These are phyloP conservation scores for Neosilurus mollespiculum DNA, from an alignment of 2,797 vertebrate genomes.

Conservation along the genomic window DNA sequence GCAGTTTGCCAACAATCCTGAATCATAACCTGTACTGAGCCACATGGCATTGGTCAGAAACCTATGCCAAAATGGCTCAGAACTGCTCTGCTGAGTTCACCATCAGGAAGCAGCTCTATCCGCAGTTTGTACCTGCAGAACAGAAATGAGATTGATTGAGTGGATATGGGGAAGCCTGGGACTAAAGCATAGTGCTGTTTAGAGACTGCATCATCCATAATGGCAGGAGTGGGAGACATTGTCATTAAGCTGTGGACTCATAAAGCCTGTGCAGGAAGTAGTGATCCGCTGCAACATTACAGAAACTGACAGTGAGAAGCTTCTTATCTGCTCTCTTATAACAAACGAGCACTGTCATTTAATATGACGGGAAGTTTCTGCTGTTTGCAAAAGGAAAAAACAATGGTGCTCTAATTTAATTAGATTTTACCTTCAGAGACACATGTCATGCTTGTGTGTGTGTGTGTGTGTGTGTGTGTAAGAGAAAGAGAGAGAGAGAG, in stretches of 20 bases:
- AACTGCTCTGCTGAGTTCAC: constrained; percentile 20
- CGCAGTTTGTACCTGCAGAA: constrained; percentile 39
- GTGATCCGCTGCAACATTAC: constrained; percentile 23
- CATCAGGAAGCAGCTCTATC: constrained; percentile 36
- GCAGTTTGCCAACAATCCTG: neutral
- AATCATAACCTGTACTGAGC: neutral
- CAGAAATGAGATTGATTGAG: constrained; percentile 8
- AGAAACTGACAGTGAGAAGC: constrained; percentile 21
- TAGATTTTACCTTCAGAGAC: constrained; percentile 44
- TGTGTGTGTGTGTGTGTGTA: neutral
- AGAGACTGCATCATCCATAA: constrained; percentile 29
- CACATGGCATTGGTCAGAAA: neutral
- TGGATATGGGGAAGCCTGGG: constrained; percentile 10
- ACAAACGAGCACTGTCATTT: constrained; percentile 39
- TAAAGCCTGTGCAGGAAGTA: constrained; percentile 21
- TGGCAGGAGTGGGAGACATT: constrained; percentile 39
- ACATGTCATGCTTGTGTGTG: constrained; percentile 13
- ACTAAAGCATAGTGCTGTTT: constrained; percentile 28
- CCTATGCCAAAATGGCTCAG: constrained; percentile 17
- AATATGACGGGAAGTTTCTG: constrained; percentile 33
- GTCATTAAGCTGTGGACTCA: constrained; percentile 38
- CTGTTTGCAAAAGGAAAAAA: constrained; percentile 51
- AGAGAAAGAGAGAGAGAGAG: constrained; percentile 1
- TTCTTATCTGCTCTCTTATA: constrained; percentile 33
- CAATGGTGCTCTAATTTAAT: constrained; percentile 52